phyloP scores from a whole-genome alignment of 2,797 vertebrate species.

The Hemibagrus guttatus region DNA sequence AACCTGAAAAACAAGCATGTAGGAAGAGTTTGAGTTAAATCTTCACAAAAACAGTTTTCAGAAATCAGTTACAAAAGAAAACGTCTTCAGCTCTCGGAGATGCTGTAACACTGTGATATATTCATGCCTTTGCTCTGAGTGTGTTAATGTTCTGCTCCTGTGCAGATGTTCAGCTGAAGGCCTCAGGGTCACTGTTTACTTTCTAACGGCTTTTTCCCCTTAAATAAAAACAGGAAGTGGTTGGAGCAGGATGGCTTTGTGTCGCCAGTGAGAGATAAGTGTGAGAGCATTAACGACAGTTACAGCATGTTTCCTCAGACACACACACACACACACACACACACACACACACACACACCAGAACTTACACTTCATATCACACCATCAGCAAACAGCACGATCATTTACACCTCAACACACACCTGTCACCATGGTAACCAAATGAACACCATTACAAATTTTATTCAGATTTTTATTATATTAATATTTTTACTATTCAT shows the following conservation, averaged over 20 bases:
- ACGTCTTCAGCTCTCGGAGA: no score
- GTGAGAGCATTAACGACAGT: neutral
- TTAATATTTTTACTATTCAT: neutral
- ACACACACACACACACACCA: neutral
- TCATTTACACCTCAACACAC: slow-evolving; percentile 2
- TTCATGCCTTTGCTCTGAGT: no score
- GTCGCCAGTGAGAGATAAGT: neutral
- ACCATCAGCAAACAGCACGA: neutral
- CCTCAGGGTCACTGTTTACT: neutral
- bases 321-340: slow-evolving; percentile 21
- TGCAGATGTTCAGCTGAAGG: neutral
- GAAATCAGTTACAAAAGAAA: neutral
- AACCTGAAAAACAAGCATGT: slow-evolving; percentile 20
- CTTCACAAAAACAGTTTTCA: neutral
- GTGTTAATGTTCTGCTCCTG: neutral
- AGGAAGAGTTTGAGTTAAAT: neutral
- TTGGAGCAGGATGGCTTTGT: neutral
- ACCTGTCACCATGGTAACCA: slow-evolving; percentile 9
- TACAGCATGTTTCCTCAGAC: neutral
- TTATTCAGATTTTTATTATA: neutral
- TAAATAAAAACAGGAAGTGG: slow-evolving; percentile 15
- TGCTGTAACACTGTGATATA: no score
- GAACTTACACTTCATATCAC: neutral
- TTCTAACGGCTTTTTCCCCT: neutral
- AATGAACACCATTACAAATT: neutral